phyloP scores from a whole-genome alignment of 2,797 vertebrate genomes.

The Phoxinus dragarum region DNA sequence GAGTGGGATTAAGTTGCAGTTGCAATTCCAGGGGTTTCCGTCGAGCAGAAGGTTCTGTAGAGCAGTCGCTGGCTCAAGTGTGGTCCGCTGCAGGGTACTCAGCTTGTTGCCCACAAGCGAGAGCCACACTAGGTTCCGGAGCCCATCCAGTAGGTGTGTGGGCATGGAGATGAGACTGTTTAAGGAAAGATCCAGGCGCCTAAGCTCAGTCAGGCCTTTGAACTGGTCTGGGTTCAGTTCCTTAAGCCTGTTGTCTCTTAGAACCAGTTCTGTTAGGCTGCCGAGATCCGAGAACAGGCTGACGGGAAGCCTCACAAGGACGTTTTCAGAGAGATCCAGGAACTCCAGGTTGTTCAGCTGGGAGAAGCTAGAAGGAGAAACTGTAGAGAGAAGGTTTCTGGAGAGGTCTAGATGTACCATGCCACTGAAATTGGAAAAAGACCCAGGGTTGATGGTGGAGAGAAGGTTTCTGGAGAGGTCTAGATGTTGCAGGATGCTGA shows the following conservation, averaged over 20 bases:
- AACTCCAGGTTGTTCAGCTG: slow-evolving; percentile 82
- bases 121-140: slow-evolving; percentile 85
- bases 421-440: slow-evolving; percentile 84
- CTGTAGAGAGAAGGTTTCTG: slow-evolving; percentile 87
- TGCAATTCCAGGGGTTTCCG: slow-evolving; percentile 94
- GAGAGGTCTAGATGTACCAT: slow-evolving; percentile 92
- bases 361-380: slow-evolving; percentile 77
- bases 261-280: slow-evolving; percentile 77
- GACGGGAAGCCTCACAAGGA: slow-evolving; percentile 75
- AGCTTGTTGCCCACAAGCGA: slow-evolving; percentile 88
- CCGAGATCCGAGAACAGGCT: slow-evolving; percentile 77
- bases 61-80: slow-evolving; percentile 87
- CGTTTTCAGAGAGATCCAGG: slow-evolving; percentile 92
- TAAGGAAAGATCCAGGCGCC: slow-evolving; percentile 88
- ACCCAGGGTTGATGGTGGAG: slow-evolving; percentile 77
- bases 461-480: slow-evolving; percentile 95
- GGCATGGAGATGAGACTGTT: slow-evolving; percentile 87
- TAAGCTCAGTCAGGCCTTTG: slow-evolving; percentile 79
- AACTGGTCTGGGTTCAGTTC: slow-evolving; percentile 86
- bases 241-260: slow-evolving; percentile 82
- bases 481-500: slow-evolving; percentile 85
- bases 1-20: slow-evolving; percentile 91
- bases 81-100: slow-evolving; percentile 84
- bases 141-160: slow-evolving; percentile 84
- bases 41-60: slow-evolving; percentile 87